Percentiles rank a stretch among this genome's conserved stretches.
phyloP scores from a whole-genome alignment of 2,113 vertebrate species.

The Podarcis muralis region DNA sequence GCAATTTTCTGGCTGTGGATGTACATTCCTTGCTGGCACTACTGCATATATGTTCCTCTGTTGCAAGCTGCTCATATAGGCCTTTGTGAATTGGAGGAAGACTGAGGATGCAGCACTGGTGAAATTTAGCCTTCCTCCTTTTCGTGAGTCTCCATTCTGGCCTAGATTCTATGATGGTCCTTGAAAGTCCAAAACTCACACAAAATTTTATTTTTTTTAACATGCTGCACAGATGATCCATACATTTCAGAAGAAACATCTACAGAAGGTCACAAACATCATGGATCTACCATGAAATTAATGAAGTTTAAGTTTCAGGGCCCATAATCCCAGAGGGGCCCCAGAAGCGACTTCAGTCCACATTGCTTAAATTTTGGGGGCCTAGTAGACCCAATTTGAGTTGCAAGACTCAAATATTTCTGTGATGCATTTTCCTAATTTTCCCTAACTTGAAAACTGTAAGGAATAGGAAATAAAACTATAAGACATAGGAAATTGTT shows the following conservation, averaged over 20 bases:
- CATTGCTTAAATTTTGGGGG: no score
- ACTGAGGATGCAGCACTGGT: neutral
- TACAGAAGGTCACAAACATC: no score
- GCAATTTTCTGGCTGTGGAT: conserved; percentile 6
- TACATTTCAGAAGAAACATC: neutral
- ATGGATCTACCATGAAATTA: no score
- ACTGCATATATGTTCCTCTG: neutral
- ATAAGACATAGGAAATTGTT: no score
- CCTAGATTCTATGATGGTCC: neutral
- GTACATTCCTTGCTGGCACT: neutral
- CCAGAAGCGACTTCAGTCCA: no score
- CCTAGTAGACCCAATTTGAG: no score
- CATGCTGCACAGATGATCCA: neutral
- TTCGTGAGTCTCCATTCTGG: neutral
- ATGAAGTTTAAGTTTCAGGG: no score
- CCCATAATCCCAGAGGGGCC: no score
- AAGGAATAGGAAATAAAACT: no score
- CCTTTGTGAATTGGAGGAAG: neutral
- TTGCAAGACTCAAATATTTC: no score
- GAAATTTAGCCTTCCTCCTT: neutral
- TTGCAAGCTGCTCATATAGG: neutral
- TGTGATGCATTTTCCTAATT: no score
- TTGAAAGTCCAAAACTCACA: neutral
- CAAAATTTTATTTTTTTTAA: neutral
- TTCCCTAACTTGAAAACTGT: no score